Percentiles rank a stretch among this genome's conserved stretches.
Evolutionary conservation across 2,797 vertebrate genomes (phyloP).

Genomic region (Chrosomus eos): DNA sequence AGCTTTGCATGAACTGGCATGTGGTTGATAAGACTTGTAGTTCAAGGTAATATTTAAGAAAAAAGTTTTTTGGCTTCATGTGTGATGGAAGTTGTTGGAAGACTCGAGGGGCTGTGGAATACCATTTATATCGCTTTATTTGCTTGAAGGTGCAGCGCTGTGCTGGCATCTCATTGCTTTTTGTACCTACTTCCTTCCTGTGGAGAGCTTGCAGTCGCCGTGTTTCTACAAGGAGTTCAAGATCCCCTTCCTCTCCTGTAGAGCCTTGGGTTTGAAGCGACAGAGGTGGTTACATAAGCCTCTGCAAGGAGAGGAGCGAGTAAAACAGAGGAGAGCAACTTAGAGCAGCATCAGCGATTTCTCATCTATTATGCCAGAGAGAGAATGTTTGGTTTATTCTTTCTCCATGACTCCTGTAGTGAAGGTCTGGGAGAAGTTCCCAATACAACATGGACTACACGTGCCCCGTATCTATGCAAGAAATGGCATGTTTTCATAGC

Average conservation of each 20-base stretch:
- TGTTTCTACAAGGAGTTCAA: constrained; percentile 65
- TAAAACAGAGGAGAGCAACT: constrained; percentile 40
- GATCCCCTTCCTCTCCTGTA: constrained; percentile 58
- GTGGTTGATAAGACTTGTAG: not conserved
- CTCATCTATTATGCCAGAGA: constrained; percentile 35
- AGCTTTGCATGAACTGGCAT: not conserved
- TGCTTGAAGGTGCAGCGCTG: constrained; percentile 29
- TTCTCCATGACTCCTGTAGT: constrained; percentile 39
- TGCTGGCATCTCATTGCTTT: constrained; percentile 25
- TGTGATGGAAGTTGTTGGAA: constrained; percentile 24
- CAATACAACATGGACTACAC: constrained; percentile 40
- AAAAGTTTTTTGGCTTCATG: not conserved
- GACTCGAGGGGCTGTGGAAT: not conserved
- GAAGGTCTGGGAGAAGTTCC: constrained; percentile 39
- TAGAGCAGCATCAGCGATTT: constrained; percentile 24
- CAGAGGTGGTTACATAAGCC: constrained; percentile 67
- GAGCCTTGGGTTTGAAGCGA: constrained; percentile 64
- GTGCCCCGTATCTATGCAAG: constrained; percentile 14
- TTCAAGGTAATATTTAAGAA: not conserved
- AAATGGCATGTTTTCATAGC: constrained; percentile 37
- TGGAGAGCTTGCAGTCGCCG: constrained; percentile 63
- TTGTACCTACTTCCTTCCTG: constrained; percentile 61
- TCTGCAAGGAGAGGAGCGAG: not conserved
- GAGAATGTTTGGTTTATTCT: constrained; percentile 36
- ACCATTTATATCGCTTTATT: not conserved